Percentiles rank a stretch among this genome's conserved stretches.
phyloP scores from a whole-genome alignment of 2,888 invertebrate genomes.

The Nomada ferruginata region DNA sequence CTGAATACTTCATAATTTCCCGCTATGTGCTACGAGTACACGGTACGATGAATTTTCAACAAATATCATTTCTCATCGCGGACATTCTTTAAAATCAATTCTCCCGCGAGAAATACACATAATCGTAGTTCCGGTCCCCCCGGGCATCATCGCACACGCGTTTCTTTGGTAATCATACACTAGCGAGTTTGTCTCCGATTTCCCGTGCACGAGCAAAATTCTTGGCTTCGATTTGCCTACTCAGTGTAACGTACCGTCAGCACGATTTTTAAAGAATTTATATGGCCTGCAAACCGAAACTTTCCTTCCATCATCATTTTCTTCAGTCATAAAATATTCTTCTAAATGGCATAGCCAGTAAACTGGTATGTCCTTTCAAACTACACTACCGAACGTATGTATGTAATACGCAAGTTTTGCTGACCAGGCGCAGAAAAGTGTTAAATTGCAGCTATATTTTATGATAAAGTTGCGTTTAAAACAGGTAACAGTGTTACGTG shows the following conservation, averaged over 20 bases:
- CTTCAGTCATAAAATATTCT: not conserved
- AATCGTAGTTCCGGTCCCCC: not conserved
- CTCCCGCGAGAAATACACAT: constrained; percentile 23
- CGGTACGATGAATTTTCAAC: not conserved
- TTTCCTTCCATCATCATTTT: constrained; percentile 5
- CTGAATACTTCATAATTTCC: not conserved
- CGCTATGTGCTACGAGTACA: no score
- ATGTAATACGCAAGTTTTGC: not conserved
- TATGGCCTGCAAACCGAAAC: not conserved
- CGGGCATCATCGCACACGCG: constrained; percentile 27
- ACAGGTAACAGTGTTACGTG: not conserved
- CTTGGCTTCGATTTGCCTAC: constrained; percentile 67
- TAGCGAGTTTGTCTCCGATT: constrained; percentile 76
- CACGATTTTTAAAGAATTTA: constrained; percentile 34
- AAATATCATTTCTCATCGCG: not conserved
- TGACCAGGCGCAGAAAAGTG: not conserved
- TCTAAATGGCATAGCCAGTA: not conserved
- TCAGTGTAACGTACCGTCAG: constrained; percentile 53
- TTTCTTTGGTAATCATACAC: constrained; percentile 76
- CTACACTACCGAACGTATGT: not conserved
- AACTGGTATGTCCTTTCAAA: not conserved
- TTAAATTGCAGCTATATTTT: not conserved
- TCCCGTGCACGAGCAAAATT: constrained; percentile 73
- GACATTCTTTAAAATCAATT: constrained; percentile 8
- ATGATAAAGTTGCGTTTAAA: not conserved